Evolutionary conservation across 2,797 vertebrate genomes (phyloP).

Genomic region (Gobionotothen gibberifrons): DNA sequence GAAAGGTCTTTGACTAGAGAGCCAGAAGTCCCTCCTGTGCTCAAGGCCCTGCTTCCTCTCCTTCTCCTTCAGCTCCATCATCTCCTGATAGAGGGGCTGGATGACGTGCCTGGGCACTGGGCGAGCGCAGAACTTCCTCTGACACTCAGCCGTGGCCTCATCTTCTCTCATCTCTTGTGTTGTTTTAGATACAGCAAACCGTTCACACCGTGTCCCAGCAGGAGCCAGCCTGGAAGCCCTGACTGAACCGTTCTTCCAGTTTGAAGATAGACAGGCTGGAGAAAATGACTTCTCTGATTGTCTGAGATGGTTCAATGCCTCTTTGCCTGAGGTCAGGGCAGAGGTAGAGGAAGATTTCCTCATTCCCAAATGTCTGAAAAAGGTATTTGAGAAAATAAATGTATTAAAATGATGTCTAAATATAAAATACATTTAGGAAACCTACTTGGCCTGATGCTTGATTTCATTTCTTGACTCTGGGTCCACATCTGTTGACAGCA

Average conservation of each 20-base stretch:
- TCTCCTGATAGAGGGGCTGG: conserved; percentile 86
- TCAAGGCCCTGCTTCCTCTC: conserved; percentile 84
- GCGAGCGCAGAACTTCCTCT: conserved; percentile 89
- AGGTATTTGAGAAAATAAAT: neutral
- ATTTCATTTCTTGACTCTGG: conserved; percentile 55
- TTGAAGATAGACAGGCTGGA: conserved; percentile 69
- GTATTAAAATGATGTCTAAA: conserved; percentile 19
- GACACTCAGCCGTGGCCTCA: conserved; percentile 89
- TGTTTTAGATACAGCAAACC: conserved; percentile 71
- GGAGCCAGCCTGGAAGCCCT: conserved; percentile 76
- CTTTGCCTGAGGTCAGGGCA: conserved; percentile 71
- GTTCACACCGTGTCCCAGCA: conserved; percentile 76
- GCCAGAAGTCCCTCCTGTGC: conserved; percentile 89
- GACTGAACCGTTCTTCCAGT: conserved; percentile 57
- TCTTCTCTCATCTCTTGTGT: conserved; percentile 79
- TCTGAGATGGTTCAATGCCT: conserved; percentile 53
- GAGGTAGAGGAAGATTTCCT: conserved; percentile 80
- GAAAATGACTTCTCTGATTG: conserved; percentile 70
- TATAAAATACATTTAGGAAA: conserved; percentile 4
- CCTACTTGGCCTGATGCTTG: conserved; percentile 60
- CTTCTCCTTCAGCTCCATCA: conserved; percentile 85
- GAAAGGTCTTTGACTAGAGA: conserved; percentile 92
- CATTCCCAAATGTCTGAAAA: conserved; percentile 57
- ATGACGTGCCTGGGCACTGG: conserved; percentile 88
- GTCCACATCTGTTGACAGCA: conserved; percentile 63